A percentile compares a stretch with the other conserved stretches of the same genome.
Evolutionary conservation across 1,140 invertebrate genomes (phyloP).

Genomic region (Sycobia sp.): DNA sequence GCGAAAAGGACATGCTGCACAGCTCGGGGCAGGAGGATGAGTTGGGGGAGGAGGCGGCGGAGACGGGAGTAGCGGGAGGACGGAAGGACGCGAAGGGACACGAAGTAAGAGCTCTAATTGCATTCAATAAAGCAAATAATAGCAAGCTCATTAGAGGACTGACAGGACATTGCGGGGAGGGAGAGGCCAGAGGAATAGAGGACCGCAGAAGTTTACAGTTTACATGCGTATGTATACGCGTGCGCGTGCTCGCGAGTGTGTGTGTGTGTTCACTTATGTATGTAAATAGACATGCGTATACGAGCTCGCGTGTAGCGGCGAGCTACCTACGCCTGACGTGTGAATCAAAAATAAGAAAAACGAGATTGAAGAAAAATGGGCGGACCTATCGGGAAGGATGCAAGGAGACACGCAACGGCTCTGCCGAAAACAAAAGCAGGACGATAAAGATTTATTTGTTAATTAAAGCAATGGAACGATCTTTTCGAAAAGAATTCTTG

Average conservation of each 20-base stretch:
- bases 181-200: constrained; percentile 47
- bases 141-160: constrained; percentile 58
- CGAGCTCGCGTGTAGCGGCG: neutral
- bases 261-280: too few relatives aligned
- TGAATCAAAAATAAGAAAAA: constrained; percentile 25
- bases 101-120: constrained; percentile 58
- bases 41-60: too few relatives aligned
- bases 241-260: too few relatives aligned
- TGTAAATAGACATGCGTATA: too few relatives aligned
- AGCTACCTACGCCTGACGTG: constrained; percentile 47
- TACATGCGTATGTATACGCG: too few relatives aligned
- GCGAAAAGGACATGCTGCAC: too few relatives aligned
- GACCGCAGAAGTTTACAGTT: too few relatives aligned
- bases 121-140: constrained; percentile 62
- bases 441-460: constrained; percentile 5
- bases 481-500: neutral
- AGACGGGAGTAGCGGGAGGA: neutral
- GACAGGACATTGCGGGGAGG: constrained; percentile 48
- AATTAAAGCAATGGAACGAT: constrained; percentile 3
- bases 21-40: too few relatives aligned
- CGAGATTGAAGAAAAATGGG: constrained; percentile 15
- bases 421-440: constrained; percentile 28
- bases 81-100: constrained; percentile 46
- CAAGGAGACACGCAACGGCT: constrained; percentile 10
- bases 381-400: constrained; percentile 24